Base-by-base conservation (phyloP, 2,888 invertebrate species). In the Liodrosophila aerea region DNA sequence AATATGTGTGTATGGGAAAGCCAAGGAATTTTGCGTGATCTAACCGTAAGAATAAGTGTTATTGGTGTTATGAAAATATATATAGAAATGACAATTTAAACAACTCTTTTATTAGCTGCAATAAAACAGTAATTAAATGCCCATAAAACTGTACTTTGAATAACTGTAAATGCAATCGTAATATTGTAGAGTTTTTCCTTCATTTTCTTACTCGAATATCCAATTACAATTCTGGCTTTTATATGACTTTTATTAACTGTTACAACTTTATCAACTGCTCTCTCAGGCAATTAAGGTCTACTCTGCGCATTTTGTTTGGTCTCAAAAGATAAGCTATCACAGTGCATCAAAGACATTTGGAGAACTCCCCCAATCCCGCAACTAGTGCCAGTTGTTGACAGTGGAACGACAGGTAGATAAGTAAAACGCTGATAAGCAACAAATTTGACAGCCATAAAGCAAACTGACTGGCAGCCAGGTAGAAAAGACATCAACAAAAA, bases 381-480 rank as follows among this genome's bases (percentile, higher is more conserved):
- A 37, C 16, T 16, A 51, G 53, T 60, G 51, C 13, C 18, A 34
- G 16, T 54, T 70, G 67, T 64, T 70, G 73, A 74, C 73, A 75
- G 65, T 56, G 27, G 16, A 54, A 29, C 12, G 58, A 59, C 61
- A 57, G 66, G 44, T 46, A 54, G 62, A 71, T 65, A 76, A 80
- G 69, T 64, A 58, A 61, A 57, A 29, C 43, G 39, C 46, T 72
- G 78, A 78, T 78, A 78, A 72, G 76, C 63, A 61, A 53, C 65
- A 72, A 78, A 82, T 78, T 82, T 82, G 83, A 78, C 83, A 78
- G 74, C 39, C 64, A 76, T 78, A 72, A 76, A 68, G 60, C 61
- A 82, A 75, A 46, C 64, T n/a, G 18, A 59, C 52, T 45, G 53
- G 63, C 50, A 31, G 40, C 46, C 73, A 82, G 82, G 73, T 82